Base-by-base conservation (phyloP, 2,888 invertebrate species). In the Drosophila testacea region DNA sequence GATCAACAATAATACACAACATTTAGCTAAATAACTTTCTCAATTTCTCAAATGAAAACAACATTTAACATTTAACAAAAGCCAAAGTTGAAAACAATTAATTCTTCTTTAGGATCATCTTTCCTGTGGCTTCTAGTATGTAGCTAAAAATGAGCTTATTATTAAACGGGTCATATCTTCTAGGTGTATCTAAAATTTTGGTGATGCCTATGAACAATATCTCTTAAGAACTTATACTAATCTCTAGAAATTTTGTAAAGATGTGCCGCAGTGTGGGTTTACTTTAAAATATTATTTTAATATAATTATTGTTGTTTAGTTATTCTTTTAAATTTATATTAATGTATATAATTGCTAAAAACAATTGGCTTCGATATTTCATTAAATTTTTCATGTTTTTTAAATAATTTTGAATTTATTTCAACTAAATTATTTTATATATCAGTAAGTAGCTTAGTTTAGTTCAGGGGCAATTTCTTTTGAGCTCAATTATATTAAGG, bases 291-390 rank as follows among this genome's bases (percentile, higher is more conserved):
- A 65, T 71, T 50, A 55, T 16, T 51, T 64, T 22, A 42, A 56
- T 38, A 56, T 52, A 52, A 50, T 66, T 52, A 52, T 59, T 68
- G 38, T 71, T 73, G 65, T 61, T 63, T 59, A 50, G 39, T 52
- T 22, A 27, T 28, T 61, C n/a, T 66, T 60, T 67, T 63, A 42
- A 51, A 48, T 73, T 74, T 73, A 70, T 52, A 54, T 68, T 71
- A 75, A 59, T 61, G 60, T 69, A 77, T 78, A 81, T 87, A 89
- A 89, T 89, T 89, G 88, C 88, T 88, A 85, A 82, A 75, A 87
- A 89, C 88, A 89, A 90, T 89, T 89, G 88, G 88, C 90, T 87
- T 87, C 83, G 85, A 81, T 85, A 77, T 72, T 73, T 81, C 71
- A 69, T 60, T 77, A 62, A 81, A 72, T 59, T 73, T 59, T 47